These are phyloP conservation scores for Strigamia crassipes DNA, from an alignment of 2,888 invertebrate genomes.

Conservation along the genomic window DNA sequence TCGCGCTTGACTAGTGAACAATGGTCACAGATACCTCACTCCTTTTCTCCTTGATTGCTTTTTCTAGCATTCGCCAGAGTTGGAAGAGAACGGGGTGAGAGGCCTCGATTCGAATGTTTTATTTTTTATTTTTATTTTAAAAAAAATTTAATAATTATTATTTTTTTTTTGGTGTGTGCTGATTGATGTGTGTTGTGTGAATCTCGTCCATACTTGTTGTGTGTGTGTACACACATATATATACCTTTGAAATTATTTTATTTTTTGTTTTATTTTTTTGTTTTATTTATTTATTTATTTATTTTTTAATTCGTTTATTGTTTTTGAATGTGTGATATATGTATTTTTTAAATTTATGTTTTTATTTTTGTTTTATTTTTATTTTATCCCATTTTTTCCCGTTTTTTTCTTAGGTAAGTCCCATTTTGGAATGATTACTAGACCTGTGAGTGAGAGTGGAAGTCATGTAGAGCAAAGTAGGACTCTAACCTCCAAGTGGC, in stretches of 20 bases:
- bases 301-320: neutral
- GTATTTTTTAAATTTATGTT: neutral
- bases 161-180: neutral
- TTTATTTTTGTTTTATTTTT: constrained; percentile 1
- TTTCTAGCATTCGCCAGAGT: neutral
- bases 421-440: constrained; percentile 43
- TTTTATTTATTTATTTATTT: neutral
- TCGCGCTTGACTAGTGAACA: constrained; percentile 21
- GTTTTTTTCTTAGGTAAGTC: constrained; percentile 44
- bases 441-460: constrained; percentile 36
- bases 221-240: too few species aligned
- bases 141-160: too few species aligned
- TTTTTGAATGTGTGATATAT: neutral
- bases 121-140: neutral
- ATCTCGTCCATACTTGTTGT: neutral
- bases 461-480: constrained; percentile 44
- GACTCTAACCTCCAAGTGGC: constrained; percentile 46
- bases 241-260: neutral
- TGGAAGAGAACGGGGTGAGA: constrained; percentile 14
- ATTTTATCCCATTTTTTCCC: neutral
- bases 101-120: neutral
- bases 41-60: constrained; percentile 16
- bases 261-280: too few species aligned
- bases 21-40: constrained; percentile 12
- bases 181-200: neutral